Base-by-base conservation (phyloP, 2,888 invertebrate genomes). In the Tridacna gigas region DNA sequence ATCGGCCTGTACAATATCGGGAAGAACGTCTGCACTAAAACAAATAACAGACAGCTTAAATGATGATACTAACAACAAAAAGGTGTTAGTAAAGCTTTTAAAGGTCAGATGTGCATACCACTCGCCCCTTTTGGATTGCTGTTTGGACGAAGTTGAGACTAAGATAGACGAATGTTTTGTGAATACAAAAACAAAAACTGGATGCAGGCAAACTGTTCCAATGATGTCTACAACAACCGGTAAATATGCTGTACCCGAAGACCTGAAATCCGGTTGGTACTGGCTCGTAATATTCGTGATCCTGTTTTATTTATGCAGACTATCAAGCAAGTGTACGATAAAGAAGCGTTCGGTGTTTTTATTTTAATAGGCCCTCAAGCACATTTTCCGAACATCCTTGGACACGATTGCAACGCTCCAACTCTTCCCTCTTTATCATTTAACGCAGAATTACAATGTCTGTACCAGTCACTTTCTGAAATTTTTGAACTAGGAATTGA, bases 321-420 rank as follows among this genome's bases (percentile, higher is more conserved):
- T 0, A 80, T 91, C 12, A n/a, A 76, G 71, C 63, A 84, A 47
- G 78, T 86, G 9, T 74, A 75, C 0, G 48, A 77, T 1, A 26
- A 73, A 22, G 67, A 77, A 15, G 71, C 73, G 3, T 65, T 66
- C 18, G 89, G 86, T 73, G 76, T 91, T 13, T 88, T 89, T 78
- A 51, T 92, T 18, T 91, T 92, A 78, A 90, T 92, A 45, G 91
- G 91, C 12, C 91, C 91, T 47, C 86, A 66, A 4, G 77, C 82
- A 13, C 82, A 82, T 25, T 15, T 74, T 0, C 5, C 15, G 22
- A 51, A 47, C n/a, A 77, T 78, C 45, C 18, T 82, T 7, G 45
- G 37, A 20, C 13, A 56, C n/a, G 28, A 51, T 28, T 5, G 9
- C 20, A 15, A 51, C 26, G 26, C 15, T 28, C 7, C 7, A 45